phyloP scores from a whole-genome alignment of 2,797 vertebrate genomes.

The Parauchenoglanis punctatus region DNA sequence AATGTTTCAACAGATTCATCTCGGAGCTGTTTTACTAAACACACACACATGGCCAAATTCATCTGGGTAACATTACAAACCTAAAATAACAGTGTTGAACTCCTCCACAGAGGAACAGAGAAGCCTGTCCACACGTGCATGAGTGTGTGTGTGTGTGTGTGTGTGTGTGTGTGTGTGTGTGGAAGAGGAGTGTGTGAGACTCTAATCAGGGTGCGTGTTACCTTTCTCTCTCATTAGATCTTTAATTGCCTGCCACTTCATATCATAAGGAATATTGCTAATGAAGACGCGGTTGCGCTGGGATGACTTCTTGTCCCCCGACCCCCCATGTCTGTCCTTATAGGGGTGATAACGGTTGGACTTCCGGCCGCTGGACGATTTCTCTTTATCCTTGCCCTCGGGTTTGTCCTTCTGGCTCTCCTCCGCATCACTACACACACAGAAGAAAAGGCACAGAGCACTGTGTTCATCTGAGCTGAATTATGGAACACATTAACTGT shows the following conservation, averaged over 20 bases:
- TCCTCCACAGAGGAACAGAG: constrained; percentile 68
- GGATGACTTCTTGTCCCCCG: constrained; percentile 86
- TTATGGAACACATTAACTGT: background rate
- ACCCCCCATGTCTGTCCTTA: constrained; percentile 85
- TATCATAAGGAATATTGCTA: constrained; percentile 99
- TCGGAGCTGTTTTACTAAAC: background rate
- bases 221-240: constrained; percentile 99
- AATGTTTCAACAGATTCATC: constrained; percentile 41
- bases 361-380: constrained; percentile 82
- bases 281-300: constrained; percentile 96
- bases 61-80: constrained; percentile 15
- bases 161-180: background rate
- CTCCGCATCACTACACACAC: constrained; percentile 65
- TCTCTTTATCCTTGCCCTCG: constrained; percentile 91
- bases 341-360: constrained; percentile 91
- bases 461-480: background rate
- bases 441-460: background rate
- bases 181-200: background rate
- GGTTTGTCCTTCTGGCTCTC: constrained; percentile 80
- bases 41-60: constrained; percentile 5
- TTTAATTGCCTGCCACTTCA: constrained; percentile 99
- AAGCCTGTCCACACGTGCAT: constrained; percentile 39
- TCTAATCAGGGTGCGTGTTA: constrained; percentile 70
- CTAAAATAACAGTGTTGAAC: constrained; percentile 63
- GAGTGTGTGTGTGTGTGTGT: constrained; percentile 39